Percentiles rank a stretch among this genome's conserved stretches.
Conservation (phyloP, 2,888 invertebrate species). For the Sceliomorpha sp. region DNA sequence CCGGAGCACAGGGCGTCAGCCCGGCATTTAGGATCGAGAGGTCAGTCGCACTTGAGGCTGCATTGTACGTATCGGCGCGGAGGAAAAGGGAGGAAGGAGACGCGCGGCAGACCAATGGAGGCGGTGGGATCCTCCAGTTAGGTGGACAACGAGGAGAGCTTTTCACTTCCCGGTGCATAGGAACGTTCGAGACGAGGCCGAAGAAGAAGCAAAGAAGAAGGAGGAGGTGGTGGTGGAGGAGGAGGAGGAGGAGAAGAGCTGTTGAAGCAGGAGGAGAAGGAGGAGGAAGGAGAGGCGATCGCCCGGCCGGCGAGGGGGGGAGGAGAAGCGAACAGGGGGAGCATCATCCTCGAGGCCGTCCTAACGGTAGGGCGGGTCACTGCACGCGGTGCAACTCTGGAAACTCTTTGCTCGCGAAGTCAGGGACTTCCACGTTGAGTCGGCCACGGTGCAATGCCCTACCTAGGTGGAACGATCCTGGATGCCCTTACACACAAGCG, state of each 20-base stretch:
- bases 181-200: constrained; percentile 52
- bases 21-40: constrained; percentile 41
- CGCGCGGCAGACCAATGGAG: constrained; percentile 31
- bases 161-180: constrained; percentile 63
- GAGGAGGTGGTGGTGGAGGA: constrained; percentile 47
- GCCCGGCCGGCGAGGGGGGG: too few species aligned
- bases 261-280: too few species aligned
- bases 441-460: constrained; percentile 77
- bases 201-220: constrained; percentile 39
- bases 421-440: constrained; percentile 67
- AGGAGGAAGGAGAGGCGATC: constrained; percentile 48
- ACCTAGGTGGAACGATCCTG: constrained; percentile 75
- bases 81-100: too few species aligned
- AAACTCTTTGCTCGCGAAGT: constrained; percentile 70
- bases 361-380: constrained; percentile 81
- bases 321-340: constrained; percentile 62
- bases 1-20: too few species aligned
- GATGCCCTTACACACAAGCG: constrained; percentile 66
- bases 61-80: constrained; percentile 5
- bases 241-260: constrained; percentile 15
- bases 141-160: constrained; percentile 50
- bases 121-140: constrained; percentile 45
- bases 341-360: constrained; percentile 80
- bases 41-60: constrained; percentile 54
- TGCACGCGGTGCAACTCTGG: constrained; percentile 72